Percentiles rank a stretch among this genome's conserved stretches.
These are phyloP conservation scores for Ceraclea dissimilis DNA, from an alignment of 2,888 invertebrate species.

Conservation along the genomic window DNA sequence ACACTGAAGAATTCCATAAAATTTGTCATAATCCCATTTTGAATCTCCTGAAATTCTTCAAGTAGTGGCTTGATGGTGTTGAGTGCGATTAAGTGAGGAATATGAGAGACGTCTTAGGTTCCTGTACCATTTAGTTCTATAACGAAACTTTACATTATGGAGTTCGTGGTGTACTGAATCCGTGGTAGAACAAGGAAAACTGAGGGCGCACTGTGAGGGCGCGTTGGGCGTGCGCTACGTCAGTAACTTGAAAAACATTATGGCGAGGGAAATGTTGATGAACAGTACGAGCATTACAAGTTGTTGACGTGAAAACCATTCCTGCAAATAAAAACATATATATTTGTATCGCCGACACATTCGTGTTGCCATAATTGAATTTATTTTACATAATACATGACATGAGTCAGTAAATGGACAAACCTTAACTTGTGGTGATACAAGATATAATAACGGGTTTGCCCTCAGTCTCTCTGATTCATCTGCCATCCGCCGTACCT, in stretches of 20 bases:
- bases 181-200: background rate
- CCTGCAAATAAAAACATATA: conserved; percentile 55
- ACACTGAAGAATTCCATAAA: too few species aligned
- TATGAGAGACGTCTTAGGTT: background rate
- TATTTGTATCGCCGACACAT: too few species aligned
- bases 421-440: conserved; percentile 97
- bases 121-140: background rate
- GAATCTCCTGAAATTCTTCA: background rate
- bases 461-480: conserved; percentile 87
- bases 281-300: conserved; percentile 88
- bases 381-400: too few species aligned
- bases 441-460: conserved; percentile 90
- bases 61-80: background rate
- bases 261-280: conserved; percentile 89
- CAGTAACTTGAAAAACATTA: conserved; percentile 92
- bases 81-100: background rate
- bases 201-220: conserved; percentile 11
- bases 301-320: conserved; percentile 95
- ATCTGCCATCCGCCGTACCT: conserved; percentile 84
- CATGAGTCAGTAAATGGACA: too few species aligned
- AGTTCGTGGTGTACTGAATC: background rate
- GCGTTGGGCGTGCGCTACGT: conserved; percentile 69
- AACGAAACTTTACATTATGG: background rate
- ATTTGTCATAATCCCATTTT: background rate
- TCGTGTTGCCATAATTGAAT: too few species aligned